Percentiles rank a stretch among this genome's conserved stretches.
Evolutionary conservation across 1,140 invertebrate genomes (phyloP).

Genomic region (Polypedilum vanderplanki): DNA sequence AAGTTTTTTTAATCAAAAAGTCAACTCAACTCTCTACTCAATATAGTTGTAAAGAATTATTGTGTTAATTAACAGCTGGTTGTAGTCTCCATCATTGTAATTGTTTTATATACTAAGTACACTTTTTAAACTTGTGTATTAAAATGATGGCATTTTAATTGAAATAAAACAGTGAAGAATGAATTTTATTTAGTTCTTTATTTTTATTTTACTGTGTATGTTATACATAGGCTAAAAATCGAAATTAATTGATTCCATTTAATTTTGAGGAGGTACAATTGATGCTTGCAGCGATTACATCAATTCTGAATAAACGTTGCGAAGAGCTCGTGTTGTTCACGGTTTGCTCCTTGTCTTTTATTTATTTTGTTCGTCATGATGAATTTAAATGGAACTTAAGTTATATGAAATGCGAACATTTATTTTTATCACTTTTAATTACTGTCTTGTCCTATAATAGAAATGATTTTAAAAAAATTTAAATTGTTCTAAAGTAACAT

Average conservation of each 20-base stretch:
- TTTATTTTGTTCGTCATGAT: not conserved
- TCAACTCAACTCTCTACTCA: not conserved
- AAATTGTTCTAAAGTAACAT: too few relatives aligned
- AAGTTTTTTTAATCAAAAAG: not conserved
- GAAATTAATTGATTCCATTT: conserved; percentile 14
- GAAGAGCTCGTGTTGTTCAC: not conserved
- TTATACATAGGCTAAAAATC: not conserved
- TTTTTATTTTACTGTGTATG: not conserved
- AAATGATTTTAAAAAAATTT: too few relatives aligned
- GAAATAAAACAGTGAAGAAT: not conserved
- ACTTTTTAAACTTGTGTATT: not conserved
- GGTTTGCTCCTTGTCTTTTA: not conserved
- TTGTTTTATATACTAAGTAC: not conserved
- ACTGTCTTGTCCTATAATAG: too few relatives aligned
- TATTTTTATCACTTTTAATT: too few relatives aligned
- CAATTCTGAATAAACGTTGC: not conserved
- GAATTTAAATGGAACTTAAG: not conserved
- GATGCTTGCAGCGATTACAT: conserved; percentile 2
- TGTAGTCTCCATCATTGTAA: not conserved
- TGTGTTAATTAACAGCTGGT: not conserved
- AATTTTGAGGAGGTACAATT: not conserved
- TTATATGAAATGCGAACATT: too few relatives aligned
- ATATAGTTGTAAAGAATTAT: conserved; percentile 16
- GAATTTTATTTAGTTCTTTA: not conserved
- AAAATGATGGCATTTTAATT: not conserved